Evolutionary conservation across 2,797 vertebrate species (phyloP), one percentile per base, ranked within the genome.

Genomic region (Urosaurus nigricauda): DNA sequence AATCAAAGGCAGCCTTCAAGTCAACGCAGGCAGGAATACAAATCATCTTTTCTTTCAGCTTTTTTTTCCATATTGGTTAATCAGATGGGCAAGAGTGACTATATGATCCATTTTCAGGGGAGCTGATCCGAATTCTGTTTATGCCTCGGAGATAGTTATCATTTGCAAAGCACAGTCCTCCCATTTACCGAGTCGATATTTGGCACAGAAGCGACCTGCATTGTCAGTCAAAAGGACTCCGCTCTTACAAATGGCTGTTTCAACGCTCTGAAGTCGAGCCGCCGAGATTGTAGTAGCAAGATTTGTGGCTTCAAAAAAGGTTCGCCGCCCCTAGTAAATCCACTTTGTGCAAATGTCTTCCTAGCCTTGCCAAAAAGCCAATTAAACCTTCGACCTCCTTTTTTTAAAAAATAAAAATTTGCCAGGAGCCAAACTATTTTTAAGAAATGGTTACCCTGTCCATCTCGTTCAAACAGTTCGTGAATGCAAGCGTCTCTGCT

Each of bases 21-120:
- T 6, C 9, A 35, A 26, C 2, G 24, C 11, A 26, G 79, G 78
- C 16, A 11, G 17, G 4, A 13, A n/a, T 79, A 53, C 85, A 78
- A 88, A 16, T 14, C 17, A 32, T 2, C 26, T 29, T 35, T 86
- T 79, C 51, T 87, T 71, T 40, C 32, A 19, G 56, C 58, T 51
- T 65, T 51, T n/a, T n/a, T 68, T 65, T 29, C 47, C 63, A n/a
- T 70, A 26, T 53, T 77, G 8, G 60, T 78, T 43, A 84, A 79
- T 78, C 81, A 70, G 81, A 79, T 70, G 77, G 63, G 82, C 63
- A 43, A 40, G 47, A 58, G 7, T 17, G 37, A 43, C 5, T 29
- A 37, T 47, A 84, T 79, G 68, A 24, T 82, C 79, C 71, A 86
- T 82, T 89, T 58, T 89, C 29, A 29, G 47, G 24, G 32, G 29